These are phyloP conservation scores for Xiphias gladius DNA, from an alignment of 2,113 vertebrate species.

Conservation along the genomic window DNA sequence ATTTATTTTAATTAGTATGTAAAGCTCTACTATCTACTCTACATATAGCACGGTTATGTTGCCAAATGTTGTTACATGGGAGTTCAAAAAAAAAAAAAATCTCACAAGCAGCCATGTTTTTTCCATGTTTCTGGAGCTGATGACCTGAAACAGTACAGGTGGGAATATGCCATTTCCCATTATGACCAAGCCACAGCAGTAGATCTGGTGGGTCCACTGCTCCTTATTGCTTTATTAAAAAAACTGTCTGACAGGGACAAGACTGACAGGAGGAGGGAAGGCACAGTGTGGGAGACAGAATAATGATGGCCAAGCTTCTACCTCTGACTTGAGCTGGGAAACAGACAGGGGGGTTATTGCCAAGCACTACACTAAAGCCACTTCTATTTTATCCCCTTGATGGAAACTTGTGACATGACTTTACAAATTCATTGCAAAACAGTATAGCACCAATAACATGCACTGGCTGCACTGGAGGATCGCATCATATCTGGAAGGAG, in stretches of 20 bases:
- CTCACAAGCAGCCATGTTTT: neutral
- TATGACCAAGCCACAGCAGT: slow-evolving; percentile 5
- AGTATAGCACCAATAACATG: slow-evolving; percentile 2
- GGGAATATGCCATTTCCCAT: slow-evolving; percentile 13
- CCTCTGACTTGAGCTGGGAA: slow-evolving; percentile 53
- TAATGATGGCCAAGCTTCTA: slow-evolving; percentile 70
- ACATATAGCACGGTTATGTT: neutral
- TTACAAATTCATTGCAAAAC: slow-evolving; percentile 28
- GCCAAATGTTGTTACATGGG: neutral
- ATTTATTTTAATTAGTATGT: neutral
- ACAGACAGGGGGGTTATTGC: slow-evolving; percentile 62
- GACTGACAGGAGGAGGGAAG: slow-evolving; percentile 11
- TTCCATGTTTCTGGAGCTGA: neutral
- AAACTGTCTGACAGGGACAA: slow-evolving; percentile 50
- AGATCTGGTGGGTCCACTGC: slow-evolving; percentile 45
- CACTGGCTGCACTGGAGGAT: slow-evolving; percentile 1
- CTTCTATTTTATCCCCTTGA: slow-evolving; percentile 54
- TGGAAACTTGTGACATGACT: slow-evolving; percentile 51
- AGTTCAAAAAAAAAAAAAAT: neutral
- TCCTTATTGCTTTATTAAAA: slow-evolving; percentile 73
- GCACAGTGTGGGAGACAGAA: slow-evolving; percentile 44
- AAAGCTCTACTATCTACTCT: neutral
- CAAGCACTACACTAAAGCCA: slow-evolving; percentile 51
- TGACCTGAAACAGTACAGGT: slow-evolving; percentile 3
- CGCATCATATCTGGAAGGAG: neutral